A percentile compares a stretch with the other conserved stretches of the same genome.
Conservation (phyloP, 2,797 vertebrate species). For the Hybognathus amarus region DNA sequence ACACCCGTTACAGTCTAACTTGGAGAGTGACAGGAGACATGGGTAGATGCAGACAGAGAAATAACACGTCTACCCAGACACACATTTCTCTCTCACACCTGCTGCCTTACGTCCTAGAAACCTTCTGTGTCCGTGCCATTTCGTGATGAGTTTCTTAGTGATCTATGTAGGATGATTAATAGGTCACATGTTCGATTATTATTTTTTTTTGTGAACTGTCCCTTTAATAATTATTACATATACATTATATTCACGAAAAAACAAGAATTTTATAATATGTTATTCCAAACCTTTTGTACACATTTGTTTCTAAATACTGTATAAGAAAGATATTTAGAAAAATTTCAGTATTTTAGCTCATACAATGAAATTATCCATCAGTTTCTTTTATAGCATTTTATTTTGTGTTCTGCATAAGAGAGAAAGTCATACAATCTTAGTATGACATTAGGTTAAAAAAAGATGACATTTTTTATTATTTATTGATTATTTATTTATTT, state of each 20-base stretch:
- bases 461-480: too few relatives aligned
- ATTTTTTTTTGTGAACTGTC: too few relatives aligned
- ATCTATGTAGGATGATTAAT: neutral
- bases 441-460: neutral
- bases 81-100: neutral
- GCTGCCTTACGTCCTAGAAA: neutral
- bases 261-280: neutral
- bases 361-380: neutral
- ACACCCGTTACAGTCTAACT: constrained; percentile 22
- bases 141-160: neutral
- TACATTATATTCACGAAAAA: too few relatives aligned
- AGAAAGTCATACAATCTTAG: neutral
- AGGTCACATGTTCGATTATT: neutral
- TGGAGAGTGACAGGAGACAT: constrained; percentile 32
- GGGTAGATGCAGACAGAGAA: constrained; percentile 11
- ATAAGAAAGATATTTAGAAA: neutral
- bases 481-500: neutral
- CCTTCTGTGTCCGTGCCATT: neutral
- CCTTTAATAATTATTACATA: too few relatives aligned
- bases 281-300: neutral
- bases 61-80: constrained; percentile 46
- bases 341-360: neutral
- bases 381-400: neutral
- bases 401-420: neutral
- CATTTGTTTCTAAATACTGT: neutral